Percentiles rank a stretch among this genome's conserved stretches.
Evolutionary conservation across 2,797 vertebrate species (phyloP).

Genomic region (Acanthurus lineatus): DNA sequence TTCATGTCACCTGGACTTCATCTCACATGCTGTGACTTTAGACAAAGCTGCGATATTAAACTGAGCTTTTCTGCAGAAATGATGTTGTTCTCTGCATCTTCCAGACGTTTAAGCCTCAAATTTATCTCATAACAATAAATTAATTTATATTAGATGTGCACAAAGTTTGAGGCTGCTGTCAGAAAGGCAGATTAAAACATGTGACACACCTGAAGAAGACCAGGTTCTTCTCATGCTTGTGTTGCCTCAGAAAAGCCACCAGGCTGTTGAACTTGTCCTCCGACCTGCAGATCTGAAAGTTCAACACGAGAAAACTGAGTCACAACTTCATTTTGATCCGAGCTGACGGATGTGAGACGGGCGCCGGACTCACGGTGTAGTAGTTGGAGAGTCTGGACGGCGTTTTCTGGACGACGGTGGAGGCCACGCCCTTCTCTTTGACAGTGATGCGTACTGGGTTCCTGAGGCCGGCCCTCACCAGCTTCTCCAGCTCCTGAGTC

Average conservation of each 20-base stretch:
- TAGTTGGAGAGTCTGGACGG: conserved; percentile 93
- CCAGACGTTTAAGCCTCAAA: too few species aligned
- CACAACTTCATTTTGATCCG: accelerated
- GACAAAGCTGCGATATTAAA: too few species aligned
- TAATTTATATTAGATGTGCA: too few species aligned
- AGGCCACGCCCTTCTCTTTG: conserved; percentile 94
- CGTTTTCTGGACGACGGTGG: conserved; percentile 90
- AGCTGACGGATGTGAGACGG: background rate
- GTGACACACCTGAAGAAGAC: conserved; percentile 93
- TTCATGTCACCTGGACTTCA: too few species aligned
- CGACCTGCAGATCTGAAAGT: conserved; percentile 88
- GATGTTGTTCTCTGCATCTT: too few species aligned
- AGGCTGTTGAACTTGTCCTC: conserved; percentile 96
- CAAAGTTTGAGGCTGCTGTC: too few species aligned
- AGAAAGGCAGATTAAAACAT: background rate
- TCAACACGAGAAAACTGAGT: background rate
- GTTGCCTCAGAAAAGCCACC: conserved; percentile 93
- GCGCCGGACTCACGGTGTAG: conserved; percentile 87
- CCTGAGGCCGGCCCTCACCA: conserved; percentile 96
- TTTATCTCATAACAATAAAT: too few species aligned
- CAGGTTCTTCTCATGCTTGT: conserved; percentile 93
- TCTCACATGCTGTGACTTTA: too few species aligned
- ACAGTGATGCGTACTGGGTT: conserved; percentile 95
- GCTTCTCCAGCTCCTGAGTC: conserved; percentile 96
- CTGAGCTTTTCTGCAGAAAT: too few species aligned